Percentiles rank a stretch among this genome's conserved stretches.
Evolutionary conservation across 1,140 invertebrate species (phyloP).

Genomic region (Arctopsyche grandis): DNA sequence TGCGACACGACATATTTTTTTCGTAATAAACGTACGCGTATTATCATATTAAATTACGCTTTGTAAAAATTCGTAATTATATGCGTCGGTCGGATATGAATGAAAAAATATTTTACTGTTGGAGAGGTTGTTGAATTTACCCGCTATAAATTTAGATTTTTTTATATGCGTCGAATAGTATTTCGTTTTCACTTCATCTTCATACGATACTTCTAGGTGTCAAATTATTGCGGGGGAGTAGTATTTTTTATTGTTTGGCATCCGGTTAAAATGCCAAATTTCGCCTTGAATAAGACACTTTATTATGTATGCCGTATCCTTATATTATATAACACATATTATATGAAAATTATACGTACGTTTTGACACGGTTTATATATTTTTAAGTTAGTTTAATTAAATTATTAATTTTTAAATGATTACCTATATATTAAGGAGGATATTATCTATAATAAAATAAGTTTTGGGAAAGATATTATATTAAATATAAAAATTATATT

Average conservation of each 20-base stretch:
- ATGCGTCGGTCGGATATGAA: background rate
- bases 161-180: slow-evolving; percentile 11
- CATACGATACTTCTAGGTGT: slow-evolving; percentile 34
- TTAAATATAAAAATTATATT: too few relatives aligned
- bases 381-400: too few relatives aligned
- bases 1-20: background rate
- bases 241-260: slow-evolving; percentile 1
- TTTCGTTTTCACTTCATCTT: background rate
- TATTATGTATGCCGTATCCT: slow-evolving; percentile 4
- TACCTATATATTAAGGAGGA: too few relatives aligned
- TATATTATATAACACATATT: background rate
- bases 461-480: too few relatives aligned
- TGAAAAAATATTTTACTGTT: too few relatives aligned
- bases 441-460: too few relatives aligned
- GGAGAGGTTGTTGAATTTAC: background rate
- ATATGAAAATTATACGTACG: background rate
- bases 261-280: slow-evolving; percentile 39
- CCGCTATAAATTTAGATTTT: slow-evolving; percentile 21
- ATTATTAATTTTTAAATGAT: too few relatives aligned
- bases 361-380: background rate
- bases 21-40: background rate
- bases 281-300: slow-evolving; percentile 22
- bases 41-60: too few relatives aligned
- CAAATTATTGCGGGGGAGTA: slow-evolving; percentile 38
- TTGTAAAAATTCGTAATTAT: too few relatives aligned